Percentiles rank a stretch among this genome's conserved stretches.
phyloP scores from a whole-genome alignment of 2,113 vertebrate species.

The Sceloporus undulatus region DNA sequence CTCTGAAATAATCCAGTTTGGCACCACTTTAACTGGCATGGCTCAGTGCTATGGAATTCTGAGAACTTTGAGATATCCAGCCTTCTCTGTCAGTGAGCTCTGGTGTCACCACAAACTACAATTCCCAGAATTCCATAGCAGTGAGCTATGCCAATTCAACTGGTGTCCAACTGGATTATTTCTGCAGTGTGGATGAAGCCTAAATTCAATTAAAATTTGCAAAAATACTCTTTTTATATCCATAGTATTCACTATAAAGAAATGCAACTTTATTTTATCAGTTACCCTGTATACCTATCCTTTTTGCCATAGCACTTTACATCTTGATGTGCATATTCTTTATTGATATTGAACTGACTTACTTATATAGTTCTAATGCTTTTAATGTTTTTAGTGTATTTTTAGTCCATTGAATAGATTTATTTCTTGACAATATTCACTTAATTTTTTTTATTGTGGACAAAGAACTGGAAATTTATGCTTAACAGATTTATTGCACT shows the following conservation, averaged over 20 bases:
- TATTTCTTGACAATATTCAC: not conserved
- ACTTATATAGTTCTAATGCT: not conserved
- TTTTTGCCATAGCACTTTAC: not conserved
- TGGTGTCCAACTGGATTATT: too few relatives aligned
- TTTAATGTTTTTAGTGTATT: not conserved
- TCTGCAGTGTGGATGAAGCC: too few relatives aligned
- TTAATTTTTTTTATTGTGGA: constrained; percentile 15
- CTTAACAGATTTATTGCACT: constrained; percentile 9
- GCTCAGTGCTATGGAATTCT: too few relatives aligned
- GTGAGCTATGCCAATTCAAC: too few relatives aligned
- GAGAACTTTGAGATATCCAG: too few relatives aligned
- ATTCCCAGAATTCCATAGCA: too few relatives aligned
- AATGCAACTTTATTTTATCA: not conserved
- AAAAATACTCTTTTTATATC: not conserved
- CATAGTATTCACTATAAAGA: not conserved
- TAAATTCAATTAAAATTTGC: too few relatives aligned
- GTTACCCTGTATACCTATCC: not conserved
- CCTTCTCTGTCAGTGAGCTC: too few relatives aligned
- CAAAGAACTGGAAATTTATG: not conserved
- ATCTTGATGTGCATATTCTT: not conserved
- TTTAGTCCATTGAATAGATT: not conserved
- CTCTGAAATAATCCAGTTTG: too few relatives aligned
- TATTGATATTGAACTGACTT: constrained; percentile 7
- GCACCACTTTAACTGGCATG: too few relatives aligned
- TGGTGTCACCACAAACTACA: too few relatives aligned